Evolutionary conservation across 2,113 vertebrate genomes (phyloP), one percentile per base, ranked within the genome.

Genomic region (Malurus alboscapulatus): DNA sequence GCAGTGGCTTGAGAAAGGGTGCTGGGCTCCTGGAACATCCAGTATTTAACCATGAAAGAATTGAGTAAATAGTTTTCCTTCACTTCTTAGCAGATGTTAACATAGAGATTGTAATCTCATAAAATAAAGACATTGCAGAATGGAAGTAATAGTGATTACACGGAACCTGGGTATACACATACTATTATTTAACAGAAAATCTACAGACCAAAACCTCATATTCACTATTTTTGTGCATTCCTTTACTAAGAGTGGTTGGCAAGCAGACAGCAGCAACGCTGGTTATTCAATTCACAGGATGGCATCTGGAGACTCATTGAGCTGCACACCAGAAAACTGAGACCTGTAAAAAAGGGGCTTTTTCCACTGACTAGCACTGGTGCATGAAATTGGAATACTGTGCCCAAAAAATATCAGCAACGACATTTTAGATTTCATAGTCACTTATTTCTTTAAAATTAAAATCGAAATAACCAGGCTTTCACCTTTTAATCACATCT

Each of bases 171-270:
- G 21, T 47, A 29, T 1, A 71, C 12, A 44, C 8, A 29, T 16
- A 36, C 38, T 27, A 12, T 50, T 45, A 27, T 17, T 50, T n/a
- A 71, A 71, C 2, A 40, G 57, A 57, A 80, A 40, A 58, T 11
- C 38, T 50, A 34, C 9, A n/a, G 44, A 19, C 40, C 47, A 51
- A 61, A 73, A 3, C 1, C 3, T 9, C 0, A 1, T 25, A 12
- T 19, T 55, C 3, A 3, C 34, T 21, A 17, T 8, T 75, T 62
- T 47, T 71, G 36, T 34, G 40, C 44, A 36, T 51, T 65, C 66
- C 42, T 63, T 55, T 47, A 59, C 22, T 12, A 77, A 32, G 25
- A 51, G 42, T 8, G 7, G 7, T 4, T 12, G 4, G 45, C 20
- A 55, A 34, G 36, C 61, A 82, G 69, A 16, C 7, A 66, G 65